Percentiles rank a stretch among this genome's conserved stretches.
phyloP scores from a whole-genome alignment of 2,113 vertebrate species.

The Elephas maximus region DNA sequence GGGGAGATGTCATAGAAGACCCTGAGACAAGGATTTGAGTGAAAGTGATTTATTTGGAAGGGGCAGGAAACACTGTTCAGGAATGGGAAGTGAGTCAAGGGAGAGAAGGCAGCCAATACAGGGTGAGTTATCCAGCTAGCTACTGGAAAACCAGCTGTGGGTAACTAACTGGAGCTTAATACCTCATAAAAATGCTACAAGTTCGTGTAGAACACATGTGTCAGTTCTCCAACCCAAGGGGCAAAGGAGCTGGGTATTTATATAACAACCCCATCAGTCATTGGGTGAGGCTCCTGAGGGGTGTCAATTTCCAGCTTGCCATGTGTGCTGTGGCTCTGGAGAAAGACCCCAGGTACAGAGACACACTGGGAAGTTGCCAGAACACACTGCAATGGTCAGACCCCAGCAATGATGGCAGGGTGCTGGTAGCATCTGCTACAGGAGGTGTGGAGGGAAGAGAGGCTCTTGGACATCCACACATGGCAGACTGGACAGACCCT shows the following conservation, averaged over 20 bases:
- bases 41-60: neutral
- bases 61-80: neutral
- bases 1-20: neutral
- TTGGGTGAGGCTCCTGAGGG: neutral
- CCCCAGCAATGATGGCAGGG: rapidly evolving
- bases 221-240: neutral
- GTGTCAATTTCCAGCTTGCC: neutral
- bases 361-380: neutral
- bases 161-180: neutral
- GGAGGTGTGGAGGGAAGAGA: neutral
- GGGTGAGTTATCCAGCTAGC: too few relatives aligned
- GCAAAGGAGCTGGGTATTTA: neutral
- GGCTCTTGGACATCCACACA: neutral
- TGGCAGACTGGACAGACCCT: too few relatives aligned
- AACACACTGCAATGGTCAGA: neutral
- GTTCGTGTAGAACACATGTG: neutral
- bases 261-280: neutral
- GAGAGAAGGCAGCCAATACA: neutral
- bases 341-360: neutral
- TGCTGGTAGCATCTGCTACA: too few relatives aligned
- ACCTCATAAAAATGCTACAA: neutral
- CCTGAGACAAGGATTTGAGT: neutral
- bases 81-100: neutral
- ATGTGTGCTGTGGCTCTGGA: neutral
- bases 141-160: neutral